These are phyloP conservation scores for Dynastes grantii DNA, from an alignment of 2,888 invertebrate species.

Conservation along the genomic window DNA sequence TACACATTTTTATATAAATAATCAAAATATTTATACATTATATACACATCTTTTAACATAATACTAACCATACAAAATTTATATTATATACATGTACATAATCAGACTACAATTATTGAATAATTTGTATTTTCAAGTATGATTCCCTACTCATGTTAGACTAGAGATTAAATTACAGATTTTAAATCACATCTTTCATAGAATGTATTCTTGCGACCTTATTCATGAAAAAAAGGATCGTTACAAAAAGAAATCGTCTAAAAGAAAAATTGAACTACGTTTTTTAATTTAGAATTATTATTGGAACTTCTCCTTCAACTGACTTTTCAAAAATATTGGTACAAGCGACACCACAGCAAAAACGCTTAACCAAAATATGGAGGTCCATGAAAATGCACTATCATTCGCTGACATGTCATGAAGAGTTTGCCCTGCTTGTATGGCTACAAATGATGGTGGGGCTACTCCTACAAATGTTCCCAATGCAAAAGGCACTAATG, in stretches of 20 bases:
- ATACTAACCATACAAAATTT: slow-evolving; percentile 24
- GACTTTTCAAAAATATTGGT: slow-evolving; percentile 90
- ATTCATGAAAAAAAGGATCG: slow-evolving; percentile 3
- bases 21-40: slow-evolving; percentile 42
- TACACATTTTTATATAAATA: slow-evolving; percentile 39
- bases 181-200: slow-evolving; percentile 8
- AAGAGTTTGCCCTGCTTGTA: slow-evolving; percentile 97
- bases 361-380: slow-evolving; percentile 83
- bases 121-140: slow-evolving; percentile 22
- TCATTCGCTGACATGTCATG: slow-evolving; percentile 92
- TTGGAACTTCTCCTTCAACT: slow-evolving; percentile 84
- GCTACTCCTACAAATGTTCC: slow-evolving; percentile 98
- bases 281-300: slow-evolving; percentile 65
- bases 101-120: not conserved
- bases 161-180: slow-evolving; percentile 21
- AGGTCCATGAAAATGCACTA: slow-evolving; percentile 91
- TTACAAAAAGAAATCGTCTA: slow-evolving; percentile 57
- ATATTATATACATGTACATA: slow-evolving; percentile 17
- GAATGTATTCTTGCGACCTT: not conserved
- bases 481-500: slow-evolving; percentile 90
- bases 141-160: slow-evolving; percentile 5
- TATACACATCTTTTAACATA: slow-evolving; percentile 22
- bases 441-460: slow-evolving; percentile 97
- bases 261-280: slow-evolving; percentile 47
- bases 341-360: slow-evolving; percentile 89